These are phyloP conservation scores for Lepus townsendii DNA, from an alignment of 2,797 vertebrate genomes.

Conservation along the genomic window DNA sequence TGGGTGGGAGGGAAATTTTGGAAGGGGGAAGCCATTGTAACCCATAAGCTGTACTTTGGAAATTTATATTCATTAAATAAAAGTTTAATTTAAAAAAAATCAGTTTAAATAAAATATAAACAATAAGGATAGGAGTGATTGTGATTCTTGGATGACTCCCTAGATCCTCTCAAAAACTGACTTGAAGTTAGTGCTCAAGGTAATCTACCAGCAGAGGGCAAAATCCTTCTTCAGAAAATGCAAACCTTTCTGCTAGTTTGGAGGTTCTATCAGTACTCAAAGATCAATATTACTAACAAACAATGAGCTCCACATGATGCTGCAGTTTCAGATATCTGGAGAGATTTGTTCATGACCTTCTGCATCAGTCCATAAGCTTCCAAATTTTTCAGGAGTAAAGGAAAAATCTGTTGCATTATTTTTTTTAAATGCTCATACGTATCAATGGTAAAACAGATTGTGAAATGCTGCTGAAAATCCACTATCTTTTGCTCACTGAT, in stretches of 20 bases:
- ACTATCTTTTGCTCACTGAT: background rate
- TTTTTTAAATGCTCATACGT: background rate
- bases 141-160: accelerated
- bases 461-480: background rate
- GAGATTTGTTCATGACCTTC: background rate
- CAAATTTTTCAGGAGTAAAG: background rate
- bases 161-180: background rate
- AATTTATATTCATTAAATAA: too few species aligned
- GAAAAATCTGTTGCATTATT: background rate
- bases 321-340: background rate
- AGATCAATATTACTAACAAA: background rate
- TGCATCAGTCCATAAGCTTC: background rate
- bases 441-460: background rate
- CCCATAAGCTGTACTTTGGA: too few species aligned
- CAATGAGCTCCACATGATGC: background rate
- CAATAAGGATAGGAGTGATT: background rate
- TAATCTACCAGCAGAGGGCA: background rate
- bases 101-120: background rate
- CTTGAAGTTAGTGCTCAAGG: background rate
- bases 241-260: background rate
- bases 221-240: background rate
- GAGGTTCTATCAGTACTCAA: too few species aligned
- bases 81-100: background rate
- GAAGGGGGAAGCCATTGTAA: too few species aligned
- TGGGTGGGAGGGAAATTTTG: too few species aligned